Evolutionary conservation across 2,888 invertebrate genomes (phyloP), one percentile per base, ranked within the genome.

Genomic region (Sicus ferrugineus): DNA sequence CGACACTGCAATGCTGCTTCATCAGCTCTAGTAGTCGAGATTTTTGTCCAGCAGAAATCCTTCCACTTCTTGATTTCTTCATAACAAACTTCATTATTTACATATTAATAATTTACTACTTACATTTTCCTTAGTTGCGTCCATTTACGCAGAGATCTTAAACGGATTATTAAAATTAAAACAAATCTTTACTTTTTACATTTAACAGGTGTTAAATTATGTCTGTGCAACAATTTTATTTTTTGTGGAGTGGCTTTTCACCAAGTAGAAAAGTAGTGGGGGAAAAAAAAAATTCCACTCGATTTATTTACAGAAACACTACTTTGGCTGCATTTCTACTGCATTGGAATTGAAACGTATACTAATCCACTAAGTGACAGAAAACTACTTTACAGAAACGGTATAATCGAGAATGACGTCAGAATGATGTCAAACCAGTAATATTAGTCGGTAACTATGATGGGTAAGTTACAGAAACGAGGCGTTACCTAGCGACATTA

Each of bases 1-100:
- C 63, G 16, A 63, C 26, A 48, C 14, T 14, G 16, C 63, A 5
- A 21, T 46, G 63, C 63, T 46, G 6, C 63, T 63, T 63, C 63
- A 63, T 63, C 5, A 63, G 28, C 42, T 63, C 63, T 26, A 63
- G 48, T 7, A 63, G 46, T 48, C 63, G 46, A n/a, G 7, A 5
- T 46, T 48, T 23, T 16, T 63, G 48, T 3, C 26, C 11, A 14
- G n/a, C 23, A 30, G 48, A 46, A 30, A 46, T 23, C n/a, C 28
- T 14, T 11, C 28, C 46, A 16, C 23, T 28, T 14, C 14, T 14
- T 26, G 48, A n/a, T 63, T 19, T 14, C 46, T 48, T 16, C 14
- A 46, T 30, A 42, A 48, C 23, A 46, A 46, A 11, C 11, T 30
- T 38, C 6, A 61, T 63, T 46, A 61, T 31, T 61, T 38, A 38